Percentiles rank a stretch among this genome's conserved stretches.
Conservation (phyloP, 1,140 invertebrate genomes). For the Tribolium madens region DNA sequence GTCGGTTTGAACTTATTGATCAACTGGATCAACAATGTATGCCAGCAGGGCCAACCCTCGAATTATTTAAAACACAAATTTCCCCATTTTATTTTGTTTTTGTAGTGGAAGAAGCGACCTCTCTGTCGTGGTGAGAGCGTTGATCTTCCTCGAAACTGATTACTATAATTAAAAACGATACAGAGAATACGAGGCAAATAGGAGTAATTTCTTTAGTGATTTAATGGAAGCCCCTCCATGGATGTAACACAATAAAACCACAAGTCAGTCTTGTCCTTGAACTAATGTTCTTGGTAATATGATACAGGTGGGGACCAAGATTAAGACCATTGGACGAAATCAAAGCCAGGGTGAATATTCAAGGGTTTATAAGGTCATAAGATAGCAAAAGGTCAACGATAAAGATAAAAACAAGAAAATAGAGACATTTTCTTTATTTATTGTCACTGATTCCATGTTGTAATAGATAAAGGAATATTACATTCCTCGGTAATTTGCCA, state of each 20-base stretch:
- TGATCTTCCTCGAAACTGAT: slow-evolving; percentile 11
- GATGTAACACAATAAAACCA: slow-evolving; percentile 1
- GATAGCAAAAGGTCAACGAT: slow-evolving; percentile 6
- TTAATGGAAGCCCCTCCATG: neutral
- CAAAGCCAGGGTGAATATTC: neutral
- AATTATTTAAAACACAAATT: neutral
- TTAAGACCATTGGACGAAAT: neutral
- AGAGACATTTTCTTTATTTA: neutral
- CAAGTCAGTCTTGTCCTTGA: slow-evolving; percentile 23
- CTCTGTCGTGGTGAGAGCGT: neutral
- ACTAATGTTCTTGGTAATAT: neutral
- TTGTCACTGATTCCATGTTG: neutral
- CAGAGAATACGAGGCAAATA: neutral
- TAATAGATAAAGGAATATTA: slow-evolving; percentile 7
- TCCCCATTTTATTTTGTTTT: neutral
- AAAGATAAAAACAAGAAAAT: neutral
- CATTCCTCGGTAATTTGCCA: neutral
- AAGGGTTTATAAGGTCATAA: neutral
- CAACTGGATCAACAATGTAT: slow-evolving; percentile 39
- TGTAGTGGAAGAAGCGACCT: neutral
- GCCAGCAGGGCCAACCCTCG: slow-evolving; percentile 30
- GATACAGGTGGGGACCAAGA: slow-evolving; percentile 1
- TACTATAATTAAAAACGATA: slow-evolving; percentile 18
- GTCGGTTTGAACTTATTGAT: slow-evolving; percentile 43
- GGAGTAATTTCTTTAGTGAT: slow-evolving; percentile 6